Conservation (phyloP, 2,888 invertebrate genomes). For the Seira ritae region DNA sequence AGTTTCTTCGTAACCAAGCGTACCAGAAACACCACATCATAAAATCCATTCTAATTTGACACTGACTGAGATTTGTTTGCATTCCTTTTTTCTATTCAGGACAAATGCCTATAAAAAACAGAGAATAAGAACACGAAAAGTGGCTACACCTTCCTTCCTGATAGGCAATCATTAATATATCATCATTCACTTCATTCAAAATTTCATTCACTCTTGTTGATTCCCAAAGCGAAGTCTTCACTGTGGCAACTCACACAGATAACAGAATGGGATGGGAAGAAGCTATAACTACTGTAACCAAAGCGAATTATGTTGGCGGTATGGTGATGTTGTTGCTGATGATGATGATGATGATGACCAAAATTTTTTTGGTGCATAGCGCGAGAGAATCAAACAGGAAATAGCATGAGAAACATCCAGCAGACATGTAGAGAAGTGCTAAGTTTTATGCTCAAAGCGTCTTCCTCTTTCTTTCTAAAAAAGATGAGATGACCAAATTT, state of each 20-base stretch:
- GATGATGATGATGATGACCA: slow-evolving; percentile 35
- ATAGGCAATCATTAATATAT: slow-evolving; percentile 31
- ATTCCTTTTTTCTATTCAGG: slow-evolving; percentile 1
- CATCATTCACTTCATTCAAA: slow-evolving; percentile 34
- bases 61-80: slow-evolving; percentile 3
- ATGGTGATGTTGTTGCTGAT: not conserved
- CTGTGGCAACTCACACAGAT: too few relatives aligned
- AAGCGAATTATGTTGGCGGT: not conserved
- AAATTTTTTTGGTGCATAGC: slow-evolving; percentile 15
- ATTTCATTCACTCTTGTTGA: slow-evolving; percentile 17
- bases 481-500: slow-evolving; percentile 28
- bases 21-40: not conserved
- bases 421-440: slow-evolving; percentile 38
- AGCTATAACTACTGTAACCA: not conserved
- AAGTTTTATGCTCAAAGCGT: slow-evolving; percentile 50
- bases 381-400: slow-evolving; percentile 57
- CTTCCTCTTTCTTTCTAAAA: slow-evolving; percentile 42
- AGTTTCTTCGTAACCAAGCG: too few relatives aligned
- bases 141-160: slow-evolving; percentile 64
- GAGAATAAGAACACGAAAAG: slow-evolving; percentile 38
- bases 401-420: slow-evolving; percentile 55
- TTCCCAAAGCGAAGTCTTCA: not conserved
- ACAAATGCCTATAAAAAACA: slow-evolving; percentile 13
- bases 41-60: slow-evolving; percentile 5
- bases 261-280: not conserved